phyloP scores from a whole-genome alignment of 2,888 invertebrate genomes.

The Clostera curtula region DNA sequence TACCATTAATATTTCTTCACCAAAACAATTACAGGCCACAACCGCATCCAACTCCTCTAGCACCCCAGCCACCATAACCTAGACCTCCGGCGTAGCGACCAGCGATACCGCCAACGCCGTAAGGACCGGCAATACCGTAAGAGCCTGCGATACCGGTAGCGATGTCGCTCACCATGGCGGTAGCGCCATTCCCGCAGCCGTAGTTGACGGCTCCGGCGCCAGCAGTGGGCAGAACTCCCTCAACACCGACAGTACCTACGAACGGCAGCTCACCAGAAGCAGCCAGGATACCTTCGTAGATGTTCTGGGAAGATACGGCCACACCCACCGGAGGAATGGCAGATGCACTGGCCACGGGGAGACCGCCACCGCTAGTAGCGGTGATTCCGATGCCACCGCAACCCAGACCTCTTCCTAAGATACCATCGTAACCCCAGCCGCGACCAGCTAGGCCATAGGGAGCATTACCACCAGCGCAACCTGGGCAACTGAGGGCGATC shows the following conservation, averaged over 20 bases:
- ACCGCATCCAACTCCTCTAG: too few relatives aligned
- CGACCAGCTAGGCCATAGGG: conserved; percentile 3
- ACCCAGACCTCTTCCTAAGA: neutral
- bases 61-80: too few relatives aligned
- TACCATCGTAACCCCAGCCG: conserved; percentile 2
- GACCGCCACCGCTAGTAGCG: conserved; percentile 17
- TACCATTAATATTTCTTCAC: too few relatives aligned
- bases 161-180: conserved; percentile 17
- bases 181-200: conserved; percentile 22
- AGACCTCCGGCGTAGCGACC: too few relatives aligned
- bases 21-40: too few relatives aligned
- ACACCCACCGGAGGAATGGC: conserved; percentile 21
- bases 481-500: conserved; percentile 9
- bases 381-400: conserved; percentile 1
- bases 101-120: too few relatives aligned
- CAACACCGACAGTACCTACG: conserved; percentile 17
- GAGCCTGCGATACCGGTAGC: conserved; percentile 4
- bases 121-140: conserved; percentile 4
- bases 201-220: conserved; percentile 25
- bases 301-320: conserved; percentile 15
- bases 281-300: conserved; percentile 14
- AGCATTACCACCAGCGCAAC: conserved; percentile 3
- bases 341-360: conserved; percentile 22
- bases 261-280: conserved; percentile 20
- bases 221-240: conserved; percentile 11